phyloP scores from a whole-genome alignment of 1,140 invertebrate species.

The Eriosoma lanigerum region DNA sequence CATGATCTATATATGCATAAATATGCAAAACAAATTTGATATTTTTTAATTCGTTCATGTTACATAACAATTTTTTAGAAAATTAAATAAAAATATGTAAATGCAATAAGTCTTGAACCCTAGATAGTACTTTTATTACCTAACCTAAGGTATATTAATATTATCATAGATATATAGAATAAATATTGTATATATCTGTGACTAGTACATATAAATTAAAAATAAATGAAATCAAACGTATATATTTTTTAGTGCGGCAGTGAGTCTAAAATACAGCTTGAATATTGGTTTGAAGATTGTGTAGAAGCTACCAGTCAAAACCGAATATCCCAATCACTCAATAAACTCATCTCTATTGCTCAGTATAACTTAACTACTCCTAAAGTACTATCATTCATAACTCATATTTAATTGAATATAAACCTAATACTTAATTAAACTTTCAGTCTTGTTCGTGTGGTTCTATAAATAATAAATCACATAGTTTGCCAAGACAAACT shows the following conservation, averaged over 20 bases:
- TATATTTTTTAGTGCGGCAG: constrained; percentile 68
- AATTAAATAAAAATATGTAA: too few species aligned
- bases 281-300: constrained; percentile 77
- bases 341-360: constrained; percentile 54
- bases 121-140: too few species aligned
- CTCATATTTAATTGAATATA: not conserved
- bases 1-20: too few species aligned
- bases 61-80: too few species aligned
- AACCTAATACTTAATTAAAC: not conserved
- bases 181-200: too few species aligned
- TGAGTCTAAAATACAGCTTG: constrained; percentile 75
- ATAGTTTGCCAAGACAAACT: constrained; percentile 39
- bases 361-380: constrained; percentile 53
- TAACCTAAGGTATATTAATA: too few species aligned
- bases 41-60: too few species aligned
- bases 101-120: too few species aligned
- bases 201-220: too few species aligned
- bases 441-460: constrained; percentile 26
- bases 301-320: constrained; percentile 30
- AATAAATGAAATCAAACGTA: too few species aligned
- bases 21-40: too few species aligned
- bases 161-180: too few species aligned
- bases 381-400: constrained; percentile 20
- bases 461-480: constrained; percentile 33
- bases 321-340: constrained; percentile 50